Evolutionary conservation across 2,888 invertebrate genomes (phyloP).

Genomic region (Elegia similella): DNA sequence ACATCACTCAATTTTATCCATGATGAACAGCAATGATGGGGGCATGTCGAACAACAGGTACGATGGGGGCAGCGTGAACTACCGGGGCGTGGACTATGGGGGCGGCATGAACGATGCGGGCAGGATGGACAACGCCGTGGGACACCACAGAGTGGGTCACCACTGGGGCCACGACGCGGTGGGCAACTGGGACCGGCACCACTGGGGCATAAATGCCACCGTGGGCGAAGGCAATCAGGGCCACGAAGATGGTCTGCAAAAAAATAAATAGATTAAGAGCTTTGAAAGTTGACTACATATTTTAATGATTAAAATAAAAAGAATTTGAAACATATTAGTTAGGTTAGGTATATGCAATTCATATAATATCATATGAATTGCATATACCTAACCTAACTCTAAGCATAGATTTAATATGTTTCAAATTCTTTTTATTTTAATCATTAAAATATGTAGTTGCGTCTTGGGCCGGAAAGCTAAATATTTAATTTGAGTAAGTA

Average conservation of each 20-base stretch:
- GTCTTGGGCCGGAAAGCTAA: too few relatives aligned
- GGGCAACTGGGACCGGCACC: conserved; percentile 58
- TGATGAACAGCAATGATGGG: conserved; percentile 64
- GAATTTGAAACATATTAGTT: too few relatives aligned
- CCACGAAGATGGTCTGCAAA: conserved; percentile 67
- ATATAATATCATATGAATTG: too few relatives aligned
- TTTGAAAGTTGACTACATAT: too few relatives aligned
- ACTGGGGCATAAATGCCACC: conserved; percentile 64
- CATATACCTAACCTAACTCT: too few relatives aligned
- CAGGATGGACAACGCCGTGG: conserved; percentile 48
- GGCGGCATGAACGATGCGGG: conserved; percentile 51
- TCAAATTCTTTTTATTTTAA: too few relatives aligned
- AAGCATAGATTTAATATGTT: too few relatives aligned
- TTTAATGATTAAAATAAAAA: too few relatives aligned
- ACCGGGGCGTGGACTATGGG: conserved; percentile 40
- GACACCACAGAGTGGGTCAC: conserved; percentile 47
- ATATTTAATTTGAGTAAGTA: too few relatives aligned
- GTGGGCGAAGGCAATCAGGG: conserved; percentile 62
- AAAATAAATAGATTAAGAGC: conserved; percentile 11
- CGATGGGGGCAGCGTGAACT: conserved; percentile 37
- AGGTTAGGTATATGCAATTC: too few relatives aligned
- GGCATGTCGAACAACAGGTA: conserved; percentile 56
- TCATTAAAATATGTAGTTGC: too few relatives aligned
- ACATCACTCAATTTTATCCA: conserved; percentile 25
- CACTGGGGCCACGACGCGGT: conserved; percentile 47